Conservation (phyloP, 2,888 invertebrate species). For the Drosophila rubida region DNA sequence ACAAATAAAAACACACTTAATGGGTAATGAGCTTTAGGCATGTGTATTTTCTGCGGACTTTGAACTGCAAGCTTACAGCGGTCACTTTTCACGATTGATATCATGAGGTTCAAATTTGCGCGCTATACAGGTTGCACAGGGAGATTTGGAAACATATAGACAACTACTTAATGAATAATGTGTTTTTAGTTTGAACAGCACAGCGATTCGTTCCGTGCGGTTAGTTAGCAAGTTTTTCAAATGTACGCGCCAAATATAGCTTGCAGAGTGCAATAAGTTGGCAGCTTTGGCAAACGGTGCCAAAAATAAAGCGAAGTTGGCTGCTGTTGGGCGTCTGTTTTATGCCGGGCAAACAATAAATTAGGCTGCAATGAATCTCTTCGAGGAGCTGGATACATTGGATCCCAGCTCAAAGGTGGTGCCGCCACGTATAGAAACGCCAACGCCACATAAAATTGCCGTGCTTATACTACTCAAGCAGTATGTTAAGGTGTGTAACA, state of each 20-base stretch:
- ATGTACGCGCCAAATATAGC: background rate
- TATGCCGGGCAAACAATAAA: slow-evolving; percentile 56
- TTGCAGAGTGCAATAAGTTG: slow-evolving; percentile 8
- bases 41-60: slow-evolving; percentile 44
- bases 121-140: slow-evolving; percentile 4
- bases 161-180: too few species aligned
- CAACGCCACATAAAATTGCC: slow-evolving; percentile 93
- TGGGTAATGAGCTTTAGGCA: slow-evolving; percentile 11
- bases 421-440: slow-evolving; percentile 84
- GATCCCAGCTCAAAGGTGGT: slow-evolving; percentile 76
- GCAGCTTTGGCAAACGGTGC: background rate
- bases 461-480: slow-evolving; percentile 91
- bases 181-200: too few species aligned
- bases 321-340: slow-evolving; percentile 22
- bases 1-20: slow-evolving; percentile 33
- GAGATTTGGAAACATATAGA: too few species aligned
- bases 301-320: slow-evolving; percentile 44
- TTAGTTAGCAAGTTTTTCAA: background rate
- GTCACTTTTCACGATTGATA: background rate
- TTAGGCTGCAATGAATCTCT: slow-evolving; percentile 70
- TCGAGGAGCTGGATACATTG: slow-evolving; percentile 83
- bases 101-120: background rate
- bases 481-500: slow-evolving; percentile 87
- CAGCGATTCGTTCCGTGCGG: too few species aligned
- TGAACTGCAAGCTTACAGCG: slow-evolving; percentile 32